Base-by-base conservation (phyloP, 2,797 vertebrate species). In the Lagorchestes hirsutus region DNA sequence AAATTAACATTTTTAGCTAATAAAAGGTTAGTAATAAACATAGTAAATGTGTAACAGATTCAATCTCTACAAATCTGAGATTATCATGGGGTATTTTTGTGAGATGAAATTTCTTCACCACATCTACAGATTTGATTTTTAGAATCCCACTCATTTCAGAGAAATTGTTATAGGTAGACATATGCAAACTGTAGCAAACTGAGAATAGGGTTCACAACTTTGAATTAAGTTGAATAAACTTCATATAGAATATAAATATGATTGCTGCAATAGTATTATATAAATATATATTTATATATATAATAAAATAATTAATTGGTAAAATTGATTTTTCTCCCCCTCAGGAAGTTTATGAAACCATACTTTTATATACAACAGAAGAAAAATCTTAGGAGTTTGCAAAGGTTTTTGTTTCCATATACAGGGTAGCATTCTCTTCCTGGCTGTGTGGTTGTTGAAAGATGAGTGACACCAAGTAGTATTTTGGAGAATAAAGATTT, bases 401-500 rank as follows among this genome's bases (percentile, higher is more conserved):
- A 94, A 46, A 82, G 46, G 54, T 27, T 92, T 27, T 92, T n/a
- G 40, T 82, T 46, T 82, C 46, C 58, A 94, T 54, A 92, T 94
- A 34, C 94, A 96, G 96, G 97, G 55, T 96, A 95, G 94, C 92
- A 94, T 58, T 91, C 94, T 95, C 91, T 91, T 95, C 92, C 95
- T 93, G 94, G 56, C 94, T 90, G 92, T 31, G 34, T 10, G 34
- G 54, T 94, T 97, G 94, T 91, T 97, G 96, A 97, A 97, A 98
- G 97, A 94, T 55, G 52, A 93, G 46, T 90, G 58, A 54, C 90
- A 97, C 92, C 97, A 95, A 97, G 97, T 95, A 94, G 92, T 94
- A 95, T 96, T 97, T 93, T 93, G 94, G 96, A 95, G 96, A 96
- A 94, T 87, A 93, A 95, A 95, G 95, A 58, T 62, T 96, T 96